phyloP scores from a whole-genome alignment of 2,797 vertebrate species.

The Tapirus indicus region DNA sequence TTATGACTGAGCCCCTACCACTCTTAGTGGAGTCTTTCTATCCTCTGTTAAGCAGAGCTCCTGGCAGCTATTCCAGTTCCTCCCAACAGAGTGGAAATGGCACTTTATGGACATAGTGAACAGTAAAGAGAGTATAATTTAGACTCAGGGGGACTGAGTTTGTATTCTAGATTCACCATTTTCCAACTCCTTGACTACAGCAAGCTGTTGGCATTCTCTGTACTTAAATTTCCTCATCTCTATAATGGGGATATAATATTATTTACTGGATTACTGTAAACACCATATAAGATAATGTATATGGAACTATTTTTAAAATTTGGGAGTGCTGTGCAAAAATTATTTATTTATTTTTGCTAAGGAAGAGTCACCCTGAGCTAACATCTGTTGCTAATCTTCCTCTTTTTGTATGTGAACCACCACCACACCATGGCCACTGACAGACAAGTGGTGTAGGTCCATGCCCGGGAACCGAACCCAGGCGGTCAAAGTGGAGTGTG shows the following conservation, averaged over 20 bases:
- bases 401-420: too few relatives aligned
- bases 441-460: too few relatives aligned
- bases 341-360: background rate
- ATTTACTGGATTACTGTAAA: constrained; percentile 31
- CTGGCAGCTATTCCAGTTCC: background rate
- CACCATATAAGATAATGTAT: background rate
- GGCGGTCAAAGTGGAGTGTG: too few relatives aligned
- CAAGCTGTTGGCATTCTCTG: background rate
- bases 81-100: background rate
- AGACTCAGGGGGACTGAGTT: background rate
- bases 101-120: background rate
- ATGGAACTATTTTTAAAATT: constrained; percentile 15
- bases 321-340: background rate
- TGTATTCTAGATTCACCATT: constrained; percentile 1
- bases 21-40: background rate
- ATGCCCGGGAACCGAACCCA: too few relatives aligned
- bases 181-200: background rate
- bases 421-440: too few relatives aligned
- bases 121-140: background rate
- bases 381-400: too few relatives aligned
- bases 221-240: background rate
- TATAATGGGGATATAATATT: background rate
- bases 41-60: background rate
- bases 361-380: too few relatives aligned
- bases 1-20: background rate